These are phyloP conservation scores for Marmota monax DNA, from an alignment of 2,113 vertebrate genomes.

Conservation along the genomic window DNA sequence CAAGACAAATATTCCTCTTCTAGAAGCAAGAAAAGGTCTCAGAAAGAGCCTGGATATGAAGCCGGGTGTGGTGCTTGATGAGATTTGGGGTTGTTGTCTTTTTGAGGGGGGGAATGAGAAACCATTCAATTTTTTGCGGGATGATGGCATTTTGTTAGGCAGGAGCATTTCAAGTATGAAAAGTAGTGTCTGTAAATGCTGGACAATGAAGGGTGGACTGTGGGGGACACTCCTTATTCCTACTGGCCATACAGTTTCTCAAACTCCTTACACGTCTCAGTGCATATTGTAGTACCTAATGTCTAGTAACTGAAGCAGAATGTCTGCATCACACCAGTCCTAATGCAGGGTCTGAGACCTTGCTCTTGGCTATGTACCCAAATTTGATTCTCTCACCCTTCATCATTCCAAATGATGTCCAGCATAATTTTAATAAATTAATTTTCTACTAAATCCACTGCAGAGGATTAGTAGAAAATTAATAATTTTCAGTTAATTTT, in stretches of 20 bases:
- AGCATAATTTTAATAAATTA: conserved; percentile 22
- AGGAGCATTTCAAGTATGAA: background rate
- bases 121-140: background rate
- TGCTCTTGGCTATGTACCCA: background rate
- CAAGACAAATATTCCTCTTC: background rate
- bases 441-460: background rate
- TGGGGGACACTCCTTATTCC: background rate
- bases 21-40: background rate
- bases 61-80: background rate
- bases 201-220: background rate
- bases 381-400: background rate
- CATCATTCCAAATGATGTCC: background rate
- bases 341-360: background rate
- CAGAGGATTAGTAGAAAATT: background rate
- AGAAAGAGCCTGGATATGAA: background rate
- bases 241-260: background rate
- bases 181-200: background rate
- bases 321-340: background rate
- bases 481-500: too few species aligned
- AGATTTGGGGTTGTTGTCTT: background rate
- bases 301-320: background rate
- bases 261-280: background rate
- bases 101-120: background rate
- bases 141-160: background rate
- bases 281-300: background rate